Base-by-base conservation (phyloP, 2,113 vertebrate genomes). In the Oreocharis arfaki region DNA sequence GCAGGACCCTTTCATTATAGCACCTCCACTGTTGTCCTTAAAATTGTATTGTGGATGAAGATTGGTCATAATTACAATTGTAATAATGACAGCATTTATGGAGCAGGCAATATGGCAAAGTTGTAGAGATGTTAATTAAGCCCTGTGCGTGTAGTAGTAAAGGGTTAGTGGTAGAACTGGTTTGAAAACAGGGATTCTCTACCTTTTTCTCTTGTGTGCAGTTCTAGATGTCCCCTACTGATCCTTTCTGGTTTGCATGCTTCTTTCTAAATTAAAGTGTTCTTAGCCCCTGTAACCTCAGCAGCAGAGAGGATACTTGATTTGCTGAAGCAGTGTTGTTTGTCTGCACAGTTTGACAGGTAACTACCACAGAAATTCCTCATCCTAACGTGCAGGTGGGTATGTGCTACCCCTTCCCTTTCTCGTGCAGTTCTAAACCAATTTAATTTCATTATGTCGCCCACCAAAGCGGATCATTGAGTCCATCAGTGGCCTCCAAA, bases 121-220 rank as follows among this genome's bases (percentile, higher is more conserved):
- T 76, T 87, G 55, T 44, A 49, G 76, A 68, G 77, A 57, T 65
- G 61, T 41, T 96, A 94, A 81, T 73, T 93, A 90, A 71, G 52
- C 46, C 28, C 56, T 75, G 41, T 64, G 11, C 12, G 11, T 71
- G 60, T 49, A 61, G 68, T 86, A 84, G 56, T 68, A 9, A 78
- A 71, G 77, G 68, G 22, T 90, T 86, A 64, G 93, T 86, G 56
- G 93, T 60, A 78, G 73, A 91, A 82, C 84, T 96, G 89, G 71
- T 90, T 87, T 85, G 91, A 49, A 76, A 90, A n/a, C 53, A 70
- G 39, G n/a, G 91, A 59, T 94, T 95, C 75, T 97, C 59, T 96
- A 15, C 21, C 44, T 16, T 28, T 53, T 84, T 77, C 33, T 60
- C 19, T 63, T 69, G 19, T 42, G 24, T 16, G 7, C 18, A 20